Percentiles rank a stretch among this genome's conserved stretches.
Evolutionary conservation across 2,888 invertebrate species (phyloP).

Genomic region (Crocallis elinguaria): DNA sequence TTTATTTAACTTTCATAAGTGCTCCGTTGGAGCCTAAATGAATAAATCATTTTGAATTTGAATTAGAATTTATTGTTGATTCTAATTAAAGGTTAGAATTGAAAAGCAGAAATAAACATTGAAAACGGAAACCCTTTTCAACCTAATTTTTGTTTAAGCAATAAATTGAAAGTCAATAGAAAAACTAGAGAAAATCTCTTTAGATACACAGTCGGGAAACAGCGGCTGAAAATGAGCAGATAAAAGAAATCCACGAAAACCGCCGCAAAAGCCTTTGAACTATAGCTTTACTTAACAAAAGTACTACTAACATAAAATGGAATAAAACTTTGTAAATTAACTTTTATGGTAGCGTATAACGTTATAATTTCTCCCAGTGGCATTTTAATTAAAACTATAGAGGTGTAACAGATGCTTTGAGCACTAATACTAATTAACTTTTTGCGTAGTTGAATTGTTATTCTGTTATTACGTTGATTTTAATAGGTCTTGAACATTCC

Average conservation of each 20-base stretch:
- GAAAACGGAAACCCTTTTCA: slow-evolving; percentile 1
- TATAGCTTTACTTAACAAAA: slow-evolving; percentile 16
- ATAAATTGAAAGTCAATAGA: slow-evolving; percentile 6
- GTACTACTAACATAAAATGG: slow-evolving; percentile 10
- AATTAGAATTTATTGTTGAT: too few species aligned
- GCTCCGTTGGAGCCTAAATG: too few species aligned
- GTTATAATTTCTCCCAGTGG: slow-evolving; percentile 18
- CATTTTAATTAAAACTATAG: slow-evolving; percentile 30
- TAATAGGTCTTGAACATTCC: slow-evolving; percentile 10
- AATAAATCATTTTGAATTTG: too few species aligned
- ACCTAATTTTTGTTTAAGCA: not conserved
- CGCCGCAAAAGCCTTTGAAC: slow-evolving; percentile 14
- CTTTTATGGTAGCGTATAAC: slow-evolving; percentile 16
- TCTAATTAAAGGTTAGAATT: not conserved
- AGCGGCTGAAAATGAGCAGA: slow-evolving; percentile 18
- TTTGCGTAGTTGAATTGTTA: slow-evolving; percentile 19
- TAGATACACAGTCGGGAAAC: slow-evolving; percentile 9
- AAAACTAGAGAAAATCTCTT: slow-evolving; percentile 10
- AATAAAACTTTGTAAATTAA: slow-evolving; percentile 22
- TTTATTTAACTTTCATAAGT: too few species aligned
- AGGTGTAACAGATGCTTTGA: slow-evolving; percentile 29
- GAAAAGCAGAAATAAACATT: slow-evolving; percentile 2
- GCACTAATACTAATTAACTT: slow-evolving; percentile 26
- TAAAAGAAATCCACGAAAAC: slow-evolving; percentile 23
- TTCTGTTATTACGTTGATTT: slow-evolving; percentile 15